Evolutionary conservation across 2,797 vertebrate species (phyloP).

Genomic region (Lacerta viridis): DNA sequence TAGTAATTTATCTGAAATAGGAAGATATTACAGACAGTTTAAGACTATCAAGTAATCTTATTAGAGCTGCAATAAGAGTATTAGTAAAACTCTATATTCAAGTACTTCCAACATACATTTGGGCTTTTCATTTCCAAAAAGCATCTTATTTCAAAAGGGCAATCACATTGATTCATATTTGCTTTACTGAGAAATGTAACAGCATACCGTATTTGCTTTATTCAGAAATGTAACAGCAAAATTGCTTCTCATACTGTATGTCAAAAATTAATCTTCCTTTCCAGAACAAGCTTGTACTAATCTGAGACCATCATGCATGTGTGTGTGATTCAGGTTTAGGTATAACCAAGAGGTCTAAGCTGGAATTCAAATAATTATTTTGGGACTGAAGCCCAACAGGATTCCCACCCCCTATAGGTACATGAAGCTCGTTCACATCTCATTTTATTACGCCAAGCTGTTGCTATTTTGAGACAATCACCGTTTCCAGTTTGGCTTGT

Average conservation of each 20-base stretch:
- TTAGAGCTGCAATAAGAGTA: no score
- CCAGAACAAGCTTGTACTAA: neutral
- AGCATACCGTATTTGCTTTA: neutral
- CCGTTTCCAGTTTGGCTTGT: no score
- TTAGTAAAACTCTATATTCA: neutral
- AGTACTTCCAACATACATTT: neutral
- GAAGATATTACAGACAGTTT: constrained; percentile 15
- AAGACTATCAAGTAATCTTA: neutral
- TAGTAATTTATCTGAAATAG: neutral
- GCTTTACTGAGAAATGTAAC: no score
- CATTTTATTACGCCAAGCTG: no score
- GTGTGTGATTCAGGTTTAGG: neutral
- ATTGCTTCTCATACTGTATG: neutral
- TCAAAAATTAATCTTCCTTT: neutral
- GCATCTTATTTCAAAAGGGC: neutral
- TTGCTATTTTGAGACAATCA: no score
- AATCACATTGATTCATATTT: neutral
- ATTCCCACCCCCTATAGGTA: neutral
- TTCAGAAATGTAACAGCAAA: neutral
- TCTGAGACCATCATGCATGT: neutral
- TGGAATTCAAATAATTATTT: neutral
- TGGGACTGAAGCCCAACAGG: neutral
- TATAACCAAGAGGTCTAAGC: neutral
- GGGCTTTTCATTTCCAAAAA: neutral
- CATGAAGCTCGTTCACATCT: no score